A percentile compares a stretch with the other conserved stretches of the same genome.
phyloP scores from a whole-genome alignment of 2,888 invertebrate genomes.

The Drosophila fulvimacula region DNA sequence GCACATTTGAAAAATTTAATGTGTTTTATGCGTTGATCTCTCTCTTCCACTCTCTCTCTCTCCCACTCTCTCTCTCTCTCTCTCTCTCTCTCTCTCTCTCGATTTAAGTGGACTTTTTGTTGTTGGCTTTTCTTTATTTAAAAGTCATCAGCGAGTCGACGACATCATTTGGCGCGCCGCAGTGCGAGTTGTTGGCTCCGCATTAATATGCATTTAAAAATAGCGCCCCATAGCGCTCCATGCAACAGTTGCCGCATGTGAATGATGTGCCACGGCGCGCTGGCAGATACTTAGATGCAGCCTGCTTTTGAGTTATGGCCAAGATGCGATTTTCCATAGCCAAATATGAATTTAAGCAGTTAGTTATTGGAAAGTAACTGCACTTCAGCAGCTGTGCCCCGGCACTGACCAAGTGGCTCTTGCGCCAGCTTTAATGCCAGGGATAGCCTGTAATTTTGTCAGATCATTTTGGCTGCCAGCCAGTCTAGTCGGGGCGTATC shows the following conservation, averaged over 20 bases:
- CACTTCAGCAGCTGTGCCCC: conserved; percentile 27
- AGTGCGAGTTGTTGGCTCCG: conserved; percentile 42
- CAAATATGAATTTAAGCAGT: conserved; percentile 29
- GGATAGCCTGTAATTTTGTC: conserved; percentile 7
- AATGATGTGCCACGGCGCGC: conserved; percentile 49
- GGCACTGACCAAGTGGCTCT: no score
- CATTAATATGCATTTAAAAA: conserved; percentile 73
- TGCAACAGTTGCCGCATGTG: conserved; percentile 58
- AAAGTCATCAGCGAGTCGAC: conserved; percentile 76
- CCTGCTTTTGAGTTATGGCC: conserved; percentile 10
- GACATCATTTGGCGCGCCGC: conserved; percentile 72
- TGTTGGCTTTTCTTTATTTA: conserved; percentile 65
- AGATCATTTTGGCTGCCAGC: conserved; percentile 71
- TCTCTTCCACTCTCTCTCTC: conserved; percentile 1
- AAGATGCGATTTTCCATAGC: conserved; percentile 9
- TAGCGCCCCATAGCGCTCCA: conserved; percentile 54
- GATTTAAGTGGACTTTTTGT: conserved; percentile 11
- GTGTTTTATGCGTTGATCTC: conserved; percentile 58
- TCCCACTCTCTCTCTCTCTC: background rate
- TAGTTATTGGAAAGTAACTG: conserved; percentile 30
- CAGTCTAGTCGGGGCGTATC: conserved; percentile 58
- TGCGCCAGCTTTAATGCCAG: background rate
- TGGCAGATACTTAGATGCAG: conserved; percentile 18
- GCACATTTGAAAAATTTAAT: conserved; percentile 70
- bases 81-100: background rate